These are phyloP conservation scores for Hirtodrosophila cameraria DNA, from an alignment of 2,888 invertebrate genomes.

Conservation along the genomic window DNA sequence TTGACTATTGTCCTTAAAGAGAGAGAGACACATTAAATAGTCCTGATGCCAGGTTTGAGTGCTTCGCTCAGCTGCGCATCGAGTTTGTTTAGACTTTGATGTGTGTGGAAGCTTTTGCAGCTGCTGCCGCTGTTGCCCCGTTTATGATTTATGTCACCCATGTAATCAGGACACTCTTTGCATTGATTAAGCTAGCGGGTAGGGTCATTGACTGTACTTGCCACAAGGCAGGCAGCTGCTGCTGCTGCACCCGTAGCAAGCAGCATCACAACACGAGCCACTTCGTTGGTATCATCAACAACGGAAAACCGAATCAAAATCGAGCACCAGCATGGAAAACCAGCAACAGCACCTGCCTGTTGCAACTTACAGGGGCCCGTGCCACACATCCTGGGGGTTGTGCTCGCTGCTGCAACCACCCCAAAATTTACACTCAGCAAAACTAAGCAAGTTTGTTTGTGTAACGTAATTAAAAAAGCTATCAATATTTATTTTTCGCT, in stretches of 20 bases:
- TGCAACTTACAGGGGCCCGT: conserved; percentile 75
- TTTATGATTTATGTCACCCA: conserved; percentile 74
- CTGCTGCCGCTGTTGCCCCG: conserved; percentile 42
- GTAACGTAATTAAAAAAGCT: too few relatives aligned
- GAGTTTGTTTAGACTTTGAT: conserved; percentile 62
- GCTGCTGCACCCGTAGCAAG: conserved; percentile 56
- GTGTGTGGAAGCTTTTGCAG: conserved; percentile 67
- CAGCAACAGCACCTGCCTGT: conserved; percentile 72
- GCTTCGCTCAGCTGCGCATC: conserved; percentile 58
- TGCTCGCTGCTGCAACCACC: conserved; percentile 56
- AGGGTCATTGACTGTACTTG: conserved; percentile 66
- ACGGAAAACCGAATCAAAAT: conserved; percentile 50
- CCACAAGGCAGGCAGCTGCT: conserved; percentile 23
- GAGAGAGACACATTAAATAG: conserved; percentile 23
- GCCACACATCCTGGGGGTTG: conserved; percentile 76
- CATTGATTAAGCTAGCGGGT: conserved; percentile 76
- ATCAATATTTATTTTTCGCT: too few relatives aligned
- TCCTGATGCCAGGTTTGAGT: conserved; percentile 1
- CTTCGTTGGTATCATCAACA: conserved; percentile 35
- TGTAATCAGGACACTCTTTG: conserved; percentile 60
- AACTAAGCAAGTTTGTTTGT: too few relatives aligned
- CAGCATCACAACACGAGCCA: conserved; percentile 43
- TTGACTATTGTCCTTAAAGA: conserved; percentile 78
- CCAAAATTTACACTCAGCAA: conserved; percentile 49
- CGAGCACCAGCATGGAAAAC: conserved; percentile 64